Evolutionary conservation across 2,797 vertebrate species (phyloP).

Genomic region (Myiothlypis coronata): DNA sequence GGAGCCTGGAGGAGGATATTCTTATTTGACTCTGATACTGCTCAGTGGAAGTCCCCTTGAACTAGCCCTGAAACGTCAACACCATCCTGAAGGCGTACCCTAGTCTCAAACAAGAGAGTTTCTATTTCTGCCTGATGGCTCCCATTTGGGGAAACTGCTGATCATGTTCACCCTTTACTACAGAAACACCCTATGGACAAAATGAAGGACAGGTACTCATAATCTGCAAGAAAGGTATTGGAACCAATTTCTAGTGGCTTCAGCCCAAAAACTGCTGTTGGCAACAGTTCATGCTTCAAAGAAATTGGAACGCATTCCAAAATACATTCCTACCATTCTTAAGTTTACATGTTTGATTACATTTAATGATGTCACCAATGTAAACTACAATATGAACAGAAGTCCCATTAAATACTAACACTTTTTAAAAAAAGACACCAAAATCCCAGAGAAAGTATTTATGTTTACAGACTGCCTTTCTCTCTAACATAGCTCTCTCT

Average conservation of each 20-base stretch:
- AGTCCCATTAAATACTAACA: neutral
- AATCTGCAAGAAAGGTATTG: neutral
- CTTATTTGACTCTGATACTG: neutral
- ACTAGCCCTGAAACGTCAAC: neutral
- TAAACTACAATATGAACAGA: neutral
- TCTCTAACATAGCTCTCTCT: neutral
- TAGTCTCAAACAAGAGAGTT: neutral
- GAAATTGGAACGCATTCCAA: neutral
- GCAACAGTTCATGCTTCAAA: neutral
- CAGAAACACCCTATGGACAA: neutral
- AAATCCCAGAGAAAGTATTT: neutral
- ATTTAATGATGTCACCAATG: neutral
- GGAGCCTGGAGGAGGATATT: neutral
- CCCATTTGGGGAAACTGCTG: neutral
- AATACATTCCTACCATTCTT: neutral
- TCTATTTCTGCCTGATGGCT: neutral
- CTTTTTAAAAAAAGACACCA: neutral
- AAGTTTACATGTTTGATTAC: neutral
- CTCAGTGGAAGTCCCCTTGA: neutral
- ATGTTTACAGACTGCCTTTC: neutral
- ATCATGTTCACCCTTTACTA: neutral
- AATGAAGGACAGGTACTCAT: neutral
- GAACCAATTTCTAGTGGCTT: neutral
- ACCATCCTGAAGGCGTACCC: neutral
- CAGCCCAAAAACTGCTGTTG: neutral